These are phyloP conservation scores for Pollachius pollachius DNA, from an alignment of 2,113 vertebrate species.

Conservation along the genomic window DNA sequence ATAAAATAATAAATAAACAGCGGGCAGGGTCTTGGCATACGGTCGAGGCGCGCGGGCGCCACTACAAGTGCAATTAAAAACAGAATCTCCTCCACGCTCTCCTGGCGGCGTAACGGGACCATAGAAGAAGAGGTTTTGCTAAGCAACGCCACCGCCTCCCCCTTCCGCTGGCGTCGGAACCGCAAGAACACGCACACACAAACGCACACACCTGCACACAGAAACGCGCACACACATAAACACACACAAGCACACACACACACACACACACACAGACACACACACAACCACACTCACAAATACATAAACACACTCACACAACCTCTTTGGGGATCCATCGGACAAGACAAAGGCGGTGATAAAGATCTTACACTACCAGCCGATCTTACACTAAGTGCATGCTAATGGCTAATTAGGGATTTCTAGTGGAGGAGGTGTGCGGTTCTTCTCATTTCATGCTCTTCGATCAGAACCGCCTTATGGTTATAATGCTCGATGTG, in stretches of 20 bases:
- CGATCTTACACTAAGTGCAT: constrained; percentile 39
- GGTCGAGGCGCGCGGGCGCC: not conserved
- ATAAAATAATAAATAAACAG: constrained; percentile 60
- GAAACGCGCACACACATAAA: no score
- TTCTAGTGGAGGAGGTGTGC: no score
- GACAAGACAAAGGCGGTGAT: constrained; percentile 35
- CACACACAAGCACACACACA: no score
- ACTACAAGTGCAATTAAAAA: not conserved
- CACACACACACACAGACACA: constrained; percentile 22
- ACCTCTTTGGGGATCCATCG: constrained; percentile 17
- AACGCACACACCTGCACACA: no score
- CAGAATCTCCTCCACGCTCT: constrained; percentile 36
- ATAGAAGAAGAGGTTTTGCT: constrained; percentile 41
- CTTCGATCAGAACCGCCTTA: no score
- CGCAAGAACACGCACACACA: no score
- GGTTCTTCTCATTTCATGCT: no score
- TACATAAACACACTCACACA: constrained; percentile 2
- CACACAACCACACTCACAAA: constrained; percentile 24
- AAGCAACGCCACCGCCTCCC: not conserved
- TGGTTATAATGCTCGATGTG: no score
- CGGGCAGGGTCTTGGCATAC: constrained; percentile 51
- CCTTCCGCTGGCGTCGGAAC: no score
- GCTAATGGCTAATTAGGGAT: constrained; percentile 63
- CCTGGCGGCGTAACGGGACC: constrained; percentile 32
- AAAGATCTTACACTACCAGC: constrained; percentile 35